Evolutionary conservation across 23 tunicate species (phyloP).

Genomic region (Aplidium turbinatum): DNA sequence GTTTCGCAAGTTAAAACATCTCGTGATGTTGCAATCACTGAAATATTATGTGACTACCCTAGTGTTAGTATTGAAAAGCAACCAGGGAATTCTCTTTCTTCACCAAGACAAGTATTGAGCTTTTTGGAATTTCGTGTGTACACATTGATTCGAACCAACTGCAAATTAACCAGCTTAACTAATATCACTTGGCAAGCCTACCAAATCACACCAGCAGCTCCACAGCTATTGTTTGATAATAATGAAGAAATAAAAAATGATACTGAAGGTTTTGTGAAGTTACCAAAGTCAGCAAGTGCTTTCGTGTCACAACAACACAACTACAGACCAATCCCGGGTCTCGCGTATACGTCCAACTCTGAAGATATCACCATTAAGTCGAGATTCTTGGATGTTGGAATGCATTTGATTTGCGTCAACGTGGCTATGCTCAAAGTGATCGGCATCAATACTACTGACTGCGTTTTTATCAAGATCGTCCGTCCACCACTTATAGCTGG

Average conservation of each 20-base stretch:
- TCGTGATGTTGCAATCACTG: conserved; percentile 41
- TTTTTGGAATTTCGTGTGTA: conserved; percentile 66
- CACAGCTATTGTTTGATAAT: not conserved
- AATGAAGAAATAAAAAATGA: not conserved
- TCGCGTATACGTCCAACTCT: conserved; percentile 41
- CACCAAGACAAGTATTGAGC: conserved; percentile 48
- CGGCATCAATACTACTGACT: conserved; percentile 60
- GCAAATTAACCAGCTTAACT: conserved; percentile 45
- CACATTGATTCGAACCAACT: conserved; percentile 34
- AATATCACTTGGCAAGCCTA: conserved; percentile 59
- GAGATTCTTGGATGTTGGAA: conserved; percentile 50
- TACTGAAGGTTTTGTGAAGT: conserved; percentile 12
- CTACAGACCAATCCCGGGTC: conserved; percentile 9
- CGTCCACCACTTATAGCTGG: conserved; percentile 73
- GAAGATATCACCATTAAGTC: conserved; percentile 52
- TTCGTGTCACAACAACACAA: conserved; percentile 22
- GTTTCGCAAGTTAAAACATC: conserved; percentile 24
- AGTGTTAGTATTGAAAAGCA: conserved; percentile 49
- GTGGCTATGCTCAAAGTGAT: conserved; percentile 68
- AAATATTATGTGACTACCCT: conserved; percentile 74
- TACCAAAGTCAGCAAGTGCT: conserved; percentile 31
- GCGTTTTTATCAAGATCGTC: conserved; percentile 49
- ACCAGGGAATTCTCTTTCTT: conserved; percentile 21
- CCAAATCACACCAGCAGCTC: conserved; percentile 12
- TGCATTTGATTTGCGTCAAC: conserved; percentile 63